Conservation (phyloP, 1,140 invertebrate species). For the Latrodectus geometricus region DNA sequence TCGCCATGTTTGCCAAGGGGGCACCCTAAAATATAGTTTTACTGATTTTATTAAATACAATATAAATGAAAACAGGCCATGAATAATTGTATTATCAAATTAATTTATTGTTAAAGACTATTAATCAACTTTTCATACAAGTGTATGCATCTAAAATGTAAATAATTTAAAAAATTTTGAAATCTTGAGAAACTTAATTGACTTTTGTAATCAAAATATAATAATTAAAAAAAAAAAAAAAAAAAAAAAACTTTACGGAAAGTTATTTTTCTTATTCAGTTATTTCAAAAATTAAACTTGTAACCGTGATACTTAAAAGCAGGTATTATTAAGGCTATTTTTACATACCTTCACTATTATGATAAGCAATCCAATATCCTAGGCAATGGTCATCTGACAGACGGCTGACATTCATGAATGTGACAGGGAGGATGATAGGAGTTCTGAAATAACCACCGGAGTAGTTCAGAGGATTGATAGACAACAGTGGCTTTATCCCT, state of each 20-base stretch:
- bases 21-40: no score
- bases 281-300: no score
- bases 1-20: no score
- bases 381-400: conserved; percentile 64
- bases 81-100: no score
- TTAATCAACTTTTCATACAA: no score
- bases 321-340: no score
- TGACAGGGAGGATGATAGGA: conserved; percentile 38
- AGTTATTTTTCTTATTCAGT: background rate
- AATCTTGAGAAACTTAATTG: background rate
- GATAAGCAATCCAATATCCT: conserved; percentile 67
- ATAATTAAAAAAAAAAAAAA: background rate
- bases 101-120: no score
- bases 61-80: no score
- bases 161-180: background rate
- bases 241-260: no score
- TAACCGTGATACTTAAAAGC: no score
- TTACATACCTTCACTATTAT: background rate
- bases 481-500: conserved; percentile 11
- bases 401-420: conserved; percentile 24
- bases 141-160: no score
- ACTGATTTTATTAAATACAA: no score
- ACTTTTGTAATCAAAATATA: background rate
- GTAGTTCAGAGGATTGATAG: background rate
- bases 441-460: conserved; percentile 57